A percentile compares a stretch with the other conserved stretches of the same genome.
Conservation (phyloP, 2,888 invertebrate species). For the Seira musarum region DNA sequence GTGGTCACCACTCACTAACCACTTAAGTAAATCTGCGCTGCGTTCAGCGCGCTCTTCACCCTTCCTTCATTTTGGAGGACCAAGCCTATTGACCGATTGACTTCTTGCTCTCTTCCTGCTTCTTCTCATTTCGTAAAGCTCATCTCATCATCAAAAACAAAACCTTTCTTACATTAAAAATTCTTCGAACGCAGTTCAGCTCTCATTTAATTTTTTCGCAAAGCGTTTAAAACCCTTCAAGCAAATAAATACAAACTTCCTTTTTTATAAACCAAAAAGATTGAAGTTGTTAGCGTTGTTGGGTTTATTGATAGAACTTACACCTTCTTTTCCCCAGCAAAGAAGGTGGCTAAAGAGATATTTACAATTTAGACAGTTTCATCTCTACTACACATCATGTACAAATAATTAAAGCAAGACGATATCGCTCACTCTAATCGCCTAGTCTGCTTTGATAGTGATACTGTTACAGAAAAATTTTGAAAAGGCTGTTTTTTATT, state of each 20-base stretch:
- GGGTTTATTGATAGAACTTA: neutral
- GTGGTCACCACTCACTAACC: neutral
- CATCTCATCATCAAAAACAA: neutral
- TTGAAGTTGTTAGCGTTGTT: neutral
- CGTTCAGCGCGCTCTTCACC: neutral
- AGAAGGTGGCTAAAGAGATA: neutral
- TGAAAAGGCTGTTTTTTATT: conserved; percentile 38
- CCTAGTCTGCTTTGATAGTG: conserved; percentile 29
- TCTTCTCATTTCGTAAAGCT: too few relatives aligned
- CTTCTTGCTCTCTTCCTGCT: conserved; percentile 37
- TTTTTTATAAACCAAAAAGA: conserved; percentile 24
- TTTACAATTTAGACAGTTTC: neutral
- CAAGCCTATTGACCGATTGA: conserved; percentile 39
- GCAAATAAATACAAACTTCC: conserved; percentile 27
- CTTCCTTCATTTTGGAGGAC: neutral
- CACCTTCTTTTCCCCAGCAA: neutral
- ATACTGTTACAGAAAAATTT: conserved; percentile 59
- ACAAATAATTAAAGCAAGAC: neutral
- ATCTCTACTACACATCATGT: neutral
- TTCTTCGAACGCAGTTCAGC: too few relatives aligned
- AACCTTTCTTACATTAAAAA: conserved; percentile 16
- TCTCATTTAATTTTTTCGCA: conserved; percentile 16
- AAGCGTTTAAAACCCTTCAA: neutral
- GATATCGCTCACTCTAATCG: conserved; percentile 13
- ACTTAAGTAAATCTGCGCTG: neutral